phyloP scores from a whole-genome alignment of 1,140 invertebrate species.

The Pseudomyrmex flavicornis region DNA sequence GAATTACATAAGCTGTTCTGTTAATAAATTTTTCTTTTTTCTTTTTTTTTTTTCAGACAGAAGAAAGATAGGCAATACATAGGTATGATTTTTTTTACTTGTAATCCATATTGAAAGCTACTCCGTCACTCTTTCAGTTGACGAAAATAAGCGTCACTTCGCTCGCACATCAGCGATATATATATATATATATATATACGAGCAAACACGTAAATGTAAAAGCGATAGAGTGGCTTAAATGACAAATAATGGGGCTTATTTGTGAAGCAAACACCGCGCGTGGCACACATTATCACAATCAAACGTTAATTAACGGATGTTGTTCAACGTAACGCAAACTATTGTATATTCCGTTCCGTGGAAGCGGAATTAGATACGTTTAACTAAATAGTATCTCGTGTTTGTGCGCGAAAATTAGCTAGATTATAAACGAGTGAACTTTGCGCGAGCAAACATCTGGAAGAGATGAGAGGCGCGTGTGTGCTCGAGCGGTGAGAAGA shows the following conservation, averaged over 20 bases:
- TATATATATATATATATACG: constrained; percentile 9
- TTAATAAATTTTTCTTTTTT: too few relatives aligned
- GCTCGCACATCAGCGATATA: background rate
- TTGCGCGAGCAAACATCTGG: background rate
- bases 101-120: background rate
- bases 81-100: background rate
- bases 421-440: background rate
- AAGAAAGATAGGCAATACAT: too few relatives aligned
- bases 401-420: background rate
- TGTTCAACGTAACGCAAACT: constrained; percentile 56
- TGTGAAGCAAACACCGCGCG: constrained; percentile 47
- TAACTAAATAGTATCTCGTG: constrained; percentile 40
- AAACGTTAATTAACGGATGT: constrained; percentile 58
- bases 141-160: background rate
- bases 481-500: too few relatives aligned
- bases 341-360: constrained; percentile 11
- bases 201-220: constrained; percentile 43
- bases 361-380: constrained; percentile 25
- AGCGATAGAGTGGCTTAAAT: constrained; percentile 50
- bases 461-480: background rate
- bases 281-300: constrained; percentile 51
- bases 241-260: constrained; percentile 57
- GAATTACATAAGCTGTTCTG: too few relatives aligned
- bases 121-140: background rate
- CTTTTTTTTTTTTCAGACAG: too few relatives aligned